Evolutionary conservation across 2,797 vertebrate species (phyloP).

Genomic region (Spea hammondii): DNA sequence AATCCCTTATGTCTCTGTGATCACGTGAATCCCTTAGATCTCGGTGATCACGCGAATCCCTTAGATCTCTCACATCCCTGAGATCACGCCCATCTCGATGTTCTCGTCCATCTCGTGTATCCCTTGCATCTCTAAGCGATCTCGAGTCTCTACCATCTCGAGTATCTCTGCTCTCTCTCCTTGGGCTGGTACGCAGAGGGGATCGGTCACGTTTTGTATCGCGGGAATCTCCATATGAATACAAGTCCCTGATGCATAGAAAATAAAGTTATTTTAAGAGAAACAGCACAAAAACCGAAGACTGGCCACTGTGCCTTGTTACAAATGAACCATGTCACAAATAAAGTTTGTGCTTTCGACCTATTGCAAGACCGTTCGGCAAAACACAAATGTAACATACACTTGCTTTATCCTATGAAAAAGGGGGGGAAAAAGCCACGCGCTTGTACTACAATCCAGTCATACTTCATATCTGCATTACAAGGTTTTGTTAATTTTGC

Average conservation of each 20-base stretch:
- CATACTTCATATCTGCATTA: too few species aligned
- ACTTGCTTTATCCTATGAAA: too few species aligned
- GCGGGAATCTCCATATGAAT: constrained; percentile 69
- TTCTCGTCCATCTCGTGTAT: constrained; percentile 70
- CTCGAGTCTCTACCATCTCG: constrained; percentile 71
- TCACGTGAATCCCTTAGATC: constrained; percentile 67
- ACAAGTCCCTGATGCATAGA: constrained; percentile 67
- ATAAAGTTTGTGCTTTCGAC: too few species aligned
- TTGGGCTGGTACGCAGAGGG: constrained; percentile 73
- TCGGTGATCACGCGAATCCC: constrained; percentile 63
- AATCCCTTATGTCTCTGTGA: constrained; percentile 64
- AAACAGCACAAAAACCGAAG: not conserved
- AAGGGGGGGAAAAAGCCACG: too few species aligned
- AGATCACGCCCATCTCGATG: constrained; percentile 78
- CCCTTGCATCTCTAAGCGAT: constrained; percentile 60
- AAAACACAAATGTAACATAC: too few species aligned
- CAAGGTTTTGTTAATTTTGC: too few species aligned
- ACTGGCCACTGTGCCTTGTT: too few species aligned
- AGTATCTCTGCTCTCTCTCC: constrained; percentile 77
- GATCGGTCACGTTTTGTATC: constrained; percentile 72
- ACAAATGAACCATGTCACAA: too few species aligned
- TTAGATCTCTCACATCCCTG: constrained; percentile 75
- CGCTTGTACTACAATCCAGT: too few species aligned
- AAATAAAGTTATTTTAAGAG: constrained; percentile 39
- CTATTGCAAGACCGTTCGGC: too few species aligned